A percentile compares a stretch with the other conserved stretches of the same genome.
Evolutionary conservation across 2,113 vertebrate species (phyloP).

Genomic region (Psilopogon haemacephalus): DNA sequence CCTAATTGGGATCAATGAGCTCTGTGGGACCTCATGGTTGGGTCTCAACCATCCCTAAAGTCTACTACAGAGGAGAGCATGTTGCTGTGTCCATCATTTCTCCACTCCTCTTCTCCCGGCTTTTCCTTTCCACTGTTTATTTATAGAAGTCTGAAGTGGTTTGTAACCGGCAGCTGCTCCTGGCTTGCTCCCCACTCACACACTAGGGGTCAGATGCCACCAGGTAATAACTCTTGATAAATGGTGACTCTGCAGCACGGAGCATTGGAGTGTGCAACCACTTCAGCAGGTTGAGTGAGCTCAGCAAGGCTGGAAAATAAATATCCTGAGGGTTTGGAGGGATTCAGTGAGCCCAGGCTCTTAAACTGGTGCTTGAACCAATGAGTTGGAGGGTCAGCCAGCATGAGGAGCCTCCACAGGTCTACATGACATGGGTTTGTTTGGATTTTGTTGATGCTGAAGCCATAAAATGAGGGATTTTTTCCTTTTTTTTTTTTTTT

Average conservation of each 20-base stretch:
- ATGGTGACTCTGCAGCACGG: background rate
- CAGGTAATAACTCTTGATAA: background rate
- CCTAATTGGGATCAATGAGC: rapidly evolving
- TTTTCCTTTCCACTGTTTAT: background rate
- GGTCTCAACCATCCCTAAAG: background rate
- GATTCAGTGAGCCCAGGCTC: background rate
- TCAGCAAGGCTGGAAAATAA: background rate
- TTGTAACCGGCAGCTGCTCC: background rate
- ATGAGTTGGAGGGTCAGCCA: background rate
- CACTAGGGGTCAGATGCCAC: background rate
- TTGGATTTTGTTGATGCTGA: background rate
- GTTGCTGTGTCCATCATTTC: rapidly evolving
- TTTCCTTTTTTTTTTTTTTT: background rate
- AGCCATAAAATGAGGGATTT: background rate
- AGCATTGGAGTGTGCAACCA: background rate
- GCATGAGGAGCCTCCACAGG: background rate
- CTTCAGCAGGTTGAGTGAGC: background rate
- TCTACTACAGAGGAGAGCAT: background rate
- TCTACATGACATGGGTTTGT: rapidly evolving
- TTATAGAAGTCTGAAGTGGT: background rate
- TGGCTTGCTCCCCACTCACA: background rate
- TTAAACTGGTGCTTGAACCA: background rate
- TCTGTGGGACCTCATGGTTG: rapidly evolving
- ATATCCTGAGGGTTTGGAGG: background rate
- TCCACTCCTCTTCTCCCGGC: rapidly evolving